Conservation (phyloP, 1,140 invertebrate genomes). For the Drosophila ercepeae region DNA sequence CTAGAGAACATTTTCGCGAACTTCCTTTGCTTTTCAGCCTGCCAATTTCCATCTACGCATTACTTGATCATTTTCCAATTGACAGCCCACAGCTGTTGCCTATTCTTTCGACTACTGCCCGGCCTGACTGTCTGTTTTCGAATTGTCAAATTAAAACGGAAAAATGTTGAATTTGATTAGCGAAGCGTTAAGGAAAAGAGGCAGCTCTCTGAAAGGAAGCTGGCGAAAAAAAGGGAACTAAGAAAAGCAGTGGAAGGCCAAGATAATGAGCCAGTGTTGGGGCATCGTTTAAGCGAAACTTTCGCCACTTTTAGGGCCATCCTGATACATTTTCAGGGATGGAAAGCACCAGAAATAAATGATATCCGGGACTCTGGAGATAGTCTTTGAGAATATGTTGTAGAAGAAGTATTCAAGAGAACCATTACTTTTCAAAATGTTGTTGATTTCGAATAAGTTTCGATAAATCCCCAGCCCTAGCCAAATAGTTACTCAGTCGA, state of each 20-base stretch:
- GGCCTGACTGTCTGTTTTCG: constrained; percentile 57
- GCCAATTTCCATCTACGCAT: constrained; percentile 61
- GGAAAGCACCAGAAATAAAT: neutral
- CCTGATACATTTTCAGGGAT: constrained; percentile 5
- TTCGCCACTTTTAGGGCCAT: constrained; percentile 22
- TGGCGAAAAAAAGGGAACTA: constrained; percentile 5
- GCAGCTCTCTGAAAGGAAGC: neutral
- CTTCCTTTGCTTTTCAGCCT: constrained; percentile 5
- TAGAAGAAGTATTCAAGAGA: neutral
- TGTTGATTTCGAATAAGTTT: neutral
- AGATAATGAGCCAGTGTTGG: constrained; percentile 71
- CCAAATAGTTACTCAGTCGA: constrained; percentile 51
- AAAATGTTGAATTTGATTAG: constrained; percentile 82
- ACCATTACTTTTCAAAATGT: too few species aligned
- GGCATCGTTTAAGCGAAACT: constrained; percentile 68
- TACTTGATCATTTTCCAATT: constrained; percentile 79
- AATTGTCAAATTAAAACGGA: constrained; percentile 81
- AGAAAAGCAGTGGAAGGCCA: constrained; percentile 32
- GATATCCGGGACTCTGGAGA: neutral
- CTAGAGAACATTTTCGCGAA: neutral
- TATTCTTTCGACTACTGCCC: neutral
- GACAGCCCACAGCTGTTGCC: constrained; percentile 72
- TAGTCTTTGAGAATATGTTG: neutral
- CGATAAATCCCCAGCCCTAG: constrained; percentile 41
- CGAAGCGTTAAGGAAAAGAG: constrained; percentile 77